Conservation (phyloP, 2,888 invertebrate genomes). For the Rugalucina vietnamica region DNA sequence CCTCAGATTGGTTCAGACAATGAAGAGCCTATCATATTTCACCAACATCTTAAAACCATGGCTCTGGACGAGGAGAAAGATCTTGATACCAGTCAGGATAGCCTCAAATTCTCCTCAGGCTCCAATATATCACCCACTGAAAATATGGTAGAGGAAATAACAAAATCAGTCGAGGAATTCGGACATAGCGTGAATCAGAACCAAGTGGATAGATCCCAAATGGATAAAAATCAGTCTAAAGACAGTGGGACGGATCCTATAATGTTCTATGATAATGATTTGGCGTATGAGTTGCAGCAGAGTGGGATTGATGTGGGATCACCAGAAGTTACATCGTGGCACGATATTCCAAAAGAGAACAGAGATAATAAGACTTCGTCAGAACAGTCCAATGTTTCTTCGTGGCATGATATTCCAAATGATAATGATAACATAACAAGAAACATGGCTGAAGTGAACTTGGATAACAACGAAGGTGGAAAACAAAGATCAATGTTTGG, state of each 20-base stretch:
- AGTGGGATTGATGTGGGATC: conserved; percentile 11
- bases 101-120: conserved; percentile 49
- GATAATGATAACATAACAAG: too few relatives aligned
- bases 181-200: neutral
- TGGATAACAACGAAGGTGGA: too few relatives aligned
- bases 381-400: conserved; percentile 9
- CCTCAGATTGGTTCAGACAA: conserved; percentile 78
- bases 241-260: neutral
- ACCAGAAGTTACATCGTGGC: conserved; percentile 32
- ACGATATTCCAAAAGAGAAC: conserved; percentile 35
- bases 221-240: conserved; percentile 29
- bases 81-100: conserved; percentile 75
- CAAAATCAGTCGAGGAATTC: neutral
- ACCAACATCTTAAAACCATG: conserved; percentile 70
- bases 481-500: too few relatives aligned
- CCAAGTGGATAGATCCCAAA: conserved; percentile 64
- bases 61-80: conserved; percentile 77
- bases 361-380: neutral
- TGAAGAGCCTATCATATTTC: conserved; percentile 79
- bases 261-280: conserved; percentile 55
- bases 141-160: neutral
- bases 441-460: too few relatives aligned
- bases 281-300: conserved; percentile 55
- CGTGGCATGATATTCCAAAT: conserved; percentile 44
- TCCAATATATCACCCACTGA: neutral